Conservation (phyloP, 2,113 vertebrate genomes). For the Scopus umbretta region DNA sequence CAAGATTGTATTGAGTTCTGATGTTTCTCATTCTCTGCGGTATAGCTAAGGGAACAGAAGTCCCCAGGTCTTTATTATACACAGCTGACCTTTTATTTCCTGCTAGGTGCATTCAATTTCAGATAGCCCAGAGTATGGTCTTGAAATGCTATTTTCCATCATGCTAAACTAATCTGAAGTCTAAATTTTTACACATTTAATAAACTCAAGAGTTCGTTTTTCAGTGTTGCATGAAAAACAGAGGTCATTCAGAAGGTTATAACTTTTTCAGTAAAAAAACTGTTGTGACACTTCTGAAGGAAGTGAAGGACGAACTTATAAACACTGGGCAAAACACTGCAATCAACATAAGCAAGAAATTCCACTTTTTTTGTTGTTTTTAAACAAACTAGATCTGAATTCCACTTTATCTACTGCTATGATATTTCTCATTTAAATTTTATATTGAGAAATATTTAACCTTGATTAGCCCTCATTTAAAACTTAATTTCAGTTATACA, state of each 20-base stretch:
- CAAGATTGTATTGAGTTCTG: neutral
- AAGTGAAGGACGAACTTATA: neutral
- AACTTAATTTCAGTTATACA: neutral
- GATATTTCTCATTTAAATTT: neutral
- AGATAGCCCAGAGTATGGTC: neutral
- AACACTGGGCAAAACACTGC: neutral
- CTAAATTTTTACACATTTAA: neutral
- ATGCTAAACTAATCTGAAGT: neutral
- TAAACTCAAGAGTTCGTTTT: neutral
- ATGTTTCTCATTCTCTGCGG: neutral
- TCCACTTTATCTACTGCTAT: neutral
- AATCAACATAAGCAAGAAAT: neutral
- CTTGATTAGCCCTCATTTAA: neutral
- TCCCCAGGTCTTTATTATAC: neutral
- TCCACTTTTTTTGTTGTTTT: neutral
- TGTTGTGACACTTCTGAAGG: neutral
- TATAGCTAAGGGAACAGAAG: neutral
- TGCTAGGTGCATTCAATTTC: conserved; percentile 2
- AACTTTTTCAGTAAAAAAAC: neutral
- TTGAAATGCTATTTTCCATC: conserved; percentile 4
- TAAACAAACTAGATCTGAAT: neutral
- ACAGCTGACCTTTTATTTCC: conserved; percentile 5
- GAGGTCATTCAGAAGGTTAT: conserved; percentile 13
- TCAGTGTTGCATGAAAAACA: neutral
- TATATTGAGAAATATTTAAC: neutral